phyloP scores from a whole-genome alignment of 2,888 invertebrate genomes.

The Sarcophaga variegata region DNA sequence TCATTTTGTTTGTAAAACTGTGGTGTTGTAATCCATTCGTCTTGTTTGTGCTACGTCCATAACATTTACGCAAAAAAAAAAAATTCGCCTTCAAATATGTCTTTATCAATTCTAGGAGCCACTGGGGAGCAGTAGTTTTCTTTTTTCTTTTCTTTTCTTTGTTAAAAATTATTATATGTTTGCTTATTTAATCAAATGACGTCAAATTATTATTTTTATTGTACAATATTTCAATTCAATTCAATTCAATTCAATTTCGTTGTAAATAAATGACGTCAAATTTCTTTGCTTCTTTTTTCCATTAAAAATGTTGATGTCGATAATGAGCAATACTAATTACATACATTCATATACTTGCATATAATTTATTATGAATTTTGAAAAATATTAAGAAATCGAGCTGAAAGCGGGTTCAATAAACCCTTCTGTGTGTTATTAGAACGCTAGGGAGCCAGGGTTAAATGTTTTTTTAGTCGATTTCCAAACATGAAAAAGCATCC shows the following conservation, averaged over 20 bases:
- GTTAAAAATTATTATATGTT: conserved; percentile 14
- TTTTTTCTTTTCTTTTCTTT: not conserved
- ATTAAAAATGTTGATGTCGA: not conserved
- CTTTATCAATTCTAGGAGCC: conserved; percentile 55
- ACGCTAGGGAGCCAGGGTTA: not conserved
- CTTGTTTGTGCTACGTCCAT: not conserved
- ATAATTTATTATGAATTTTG: not conserved
- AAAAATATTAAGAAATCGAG: not conserved
- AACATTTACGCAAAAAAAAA: not conserved
- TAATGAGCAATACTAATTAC: conserved; percentile 44
- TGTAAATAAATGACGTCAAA: conserved; percentile 57
- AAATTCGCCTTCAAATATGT: conserved; percentile 7
- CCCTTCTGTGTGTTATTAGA: not conserved
- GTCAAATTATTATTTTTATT: conserved; percentile 39
- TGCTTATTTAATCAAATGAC: conserved; percentile 62
- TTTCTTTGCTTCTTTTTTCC: not conserved
- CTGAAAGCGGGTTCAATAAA: not conserved
- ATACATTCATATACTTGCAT: not conserved
- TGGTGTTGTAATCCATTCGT: too few species aligned
- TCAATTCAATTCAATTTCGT: conserved; percentile 15
- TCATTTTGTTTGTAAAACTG: too few species aligned
- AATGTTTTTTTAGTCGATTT: not conserved
- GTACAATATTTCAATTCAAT: not conserved
- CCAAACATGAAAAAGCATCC: too few species aligned
- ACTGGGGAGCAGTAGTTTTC: conserved; percentile 35